Evolutionary conservation across 1,140 invertebrate species (phyloP), one percentile per base, ranked within the genome.

Genomic region (Drosophila ironensis): DNA sequence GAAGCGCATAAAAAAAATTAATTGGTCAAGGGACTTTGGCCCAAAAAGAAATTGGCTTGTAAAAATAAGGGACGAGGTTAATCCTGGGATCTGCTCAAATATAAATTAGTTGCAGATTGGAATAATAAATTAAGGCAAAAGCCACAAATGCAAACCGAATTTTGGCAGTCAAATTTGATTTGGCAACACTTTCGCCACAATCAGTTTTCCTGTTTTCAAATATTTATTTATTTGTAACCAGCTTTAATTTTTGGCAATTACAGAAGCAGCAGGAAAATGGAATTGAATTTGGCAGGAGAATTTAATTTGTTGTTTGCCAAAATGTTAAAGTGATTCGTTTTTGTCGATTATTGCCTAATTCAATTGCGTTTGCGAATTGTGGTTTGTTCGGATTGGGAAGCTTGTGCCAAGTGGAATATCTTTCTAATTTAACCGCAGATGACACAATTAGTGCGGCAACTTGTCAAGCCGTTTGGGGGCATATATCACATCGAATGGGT

Each of bases 1-100:
- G 73, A 66, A 61, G 78, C 61, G 57, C 46, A 50, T 41, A 61
- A 60, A 70, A 57, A 73, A 74, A 74, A 71, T 86, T 74, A 86
- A 84, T 84, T 74, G 73, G 70, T 44, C 69, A 22, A 5, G 78
- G 78, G 78, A 84, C 5, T 82, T 59, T 8, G 12, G 14, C 1
- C 19, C 11, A 59, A 35, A 41, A 53, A 30, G 19, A 40, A 64
- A 48, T 27, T 17, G 42, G 28, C 3, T 8, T 22, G 19, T 19
- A 27, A 25, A 7, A 4, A 16, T 8, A 16, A 2, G 3, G 20
- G 20, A 4, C 9, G 17, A 14, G 37, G 25, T 19, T 24, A 59
- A 40, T 30, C 19, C 7, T 16, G 16, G 1, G 9, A 8, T 9
- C 9, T 24, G 14, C 1, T 9, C 5, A 2, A 22, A n/a, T n/a